These are phyloP conservation scores for Dryoscopus gambensis DNA, from an alignment of 2,113 vertebrate species.

Conservation along the genomic window DNA sequence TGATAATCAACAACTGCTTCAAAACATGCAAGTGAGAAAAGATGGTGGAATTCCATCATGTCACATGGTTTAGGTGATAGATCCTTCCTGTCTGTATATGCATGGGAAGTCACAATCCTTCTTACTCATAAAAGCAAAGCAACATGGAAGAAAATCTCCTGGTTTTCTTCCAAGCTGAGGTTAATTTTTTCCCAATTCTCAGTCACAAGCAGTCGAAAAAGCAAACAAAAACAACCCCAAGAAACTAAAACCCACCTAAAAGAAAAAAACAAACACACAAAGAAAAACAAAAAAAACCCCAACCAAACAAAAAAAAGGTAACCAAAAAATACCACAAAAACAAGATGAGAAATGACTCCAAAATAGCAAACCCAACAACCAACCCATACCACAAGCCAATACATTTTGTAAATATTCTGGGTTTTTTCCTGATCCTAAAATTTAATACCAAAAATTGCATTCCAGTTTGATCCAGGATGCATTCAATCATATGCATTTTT, in stretches of 20 bases:
- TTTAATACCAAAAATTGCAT: background rate
- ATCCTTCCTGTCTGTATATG: background rate
- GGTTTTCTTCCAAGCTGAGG: background rate
- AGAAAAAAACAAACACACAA: background rate
- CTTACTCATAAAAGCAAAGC: background rate
- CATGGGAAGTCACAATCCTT: background rate
- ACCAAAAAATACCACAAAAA: background rate
- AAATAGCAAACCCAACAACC: background rate
- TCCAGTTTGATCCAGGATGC: background rate
- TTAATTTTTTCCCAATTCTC: background rate
- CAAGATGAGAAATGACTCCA: background rate
- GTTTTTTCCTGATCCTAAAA: background rate
- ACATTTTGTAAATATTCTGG: background rate
- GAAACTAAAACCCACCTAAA: background rate
- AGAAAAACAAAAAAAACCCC: rapidly evolving
- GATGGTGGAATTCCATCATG: background rate
- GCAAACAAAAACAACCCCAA: background rate
- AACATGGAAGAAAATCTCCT: background rate
- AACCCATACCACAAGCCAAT: background rate
- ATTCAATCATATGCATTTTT: background rate
- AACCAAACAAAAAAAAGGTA: background rate
- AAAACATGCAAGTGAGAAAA: background rate
- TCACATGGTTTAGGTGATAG: background rate
- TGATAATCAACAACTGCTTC: background rate
- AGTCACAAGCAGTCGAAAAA: background rate